Percentiles rank a stretch among this genome's conserved stretches.
Conservation (phyloP, 1,140 invertebrate species). For the Drosophila nebulosa region DNA sequence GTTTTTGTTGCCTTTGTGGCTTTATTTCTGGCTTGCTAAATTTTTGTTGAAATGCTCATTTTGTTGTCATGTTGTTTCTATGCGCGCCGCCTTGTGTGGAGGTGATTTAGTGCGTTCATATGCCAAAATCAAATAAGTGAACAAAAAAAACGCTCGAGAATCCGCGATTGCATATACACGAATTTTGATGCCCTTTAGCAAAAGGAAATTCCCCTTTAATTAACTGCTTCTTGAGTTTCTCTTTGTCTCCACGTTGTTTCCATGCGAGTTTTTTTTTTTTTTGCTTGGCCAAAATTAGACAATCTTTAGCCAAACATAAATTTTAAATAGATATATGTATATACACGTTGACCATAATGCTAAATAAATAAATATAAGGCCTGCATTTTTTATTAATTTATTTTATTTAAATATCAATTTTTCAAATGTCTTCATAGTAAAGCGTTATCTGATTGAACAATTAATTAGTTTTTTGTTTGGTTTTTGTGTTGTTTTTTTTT, state of each 20-base stretch:
- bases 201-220: no score
- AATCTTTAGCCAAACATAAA: slow-evolving; percentile 27
- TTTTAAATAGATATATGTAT: slow-evolving; percentile 6
- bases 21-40: slow-evolving; percentile 57
- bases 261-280: not conserved
- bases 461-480: slow-evolving; percentile 60
- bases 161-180: not conserved
- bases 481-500: slow-evolving; percentile 13
- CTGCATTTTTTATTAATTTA: slow-evolving; percentile 58
- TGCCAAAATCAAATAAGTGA: slow-evolving; percentile 53
- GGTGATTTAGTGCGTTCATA: slow-evolving; percentile 68
- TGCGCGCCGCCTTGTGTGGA: slow-evolving; percentile 44
- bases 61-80: slow-evolving; percentile 76
- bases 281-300: slow-evolving; percentile 51
- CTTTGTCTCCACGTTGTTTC: slow-evolving; percentile 26
- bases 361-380: slow-evolving; percentile 26
- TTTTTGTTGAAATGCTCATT: slow-evolving; percentile 71
- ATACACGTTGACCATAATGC: slow-evolving; percentile 16
- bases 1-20: slow-evolving; percentile 40
- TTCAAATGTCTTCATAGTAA: slow-evolving; percentile 71
- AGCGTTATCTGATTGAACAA: slow-evolving; percentile 72
- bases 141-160: slow-evolving; percentile 5
- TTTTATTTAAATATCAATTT: slow-evolving; percentile 63
- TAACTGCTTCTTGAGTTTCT: not conserved
- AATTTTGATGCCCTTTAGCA: not conserved